phyloP scores from a whole-genome alignment of 1,140 invertebrate species.

The Tribolium madens region DNA sequence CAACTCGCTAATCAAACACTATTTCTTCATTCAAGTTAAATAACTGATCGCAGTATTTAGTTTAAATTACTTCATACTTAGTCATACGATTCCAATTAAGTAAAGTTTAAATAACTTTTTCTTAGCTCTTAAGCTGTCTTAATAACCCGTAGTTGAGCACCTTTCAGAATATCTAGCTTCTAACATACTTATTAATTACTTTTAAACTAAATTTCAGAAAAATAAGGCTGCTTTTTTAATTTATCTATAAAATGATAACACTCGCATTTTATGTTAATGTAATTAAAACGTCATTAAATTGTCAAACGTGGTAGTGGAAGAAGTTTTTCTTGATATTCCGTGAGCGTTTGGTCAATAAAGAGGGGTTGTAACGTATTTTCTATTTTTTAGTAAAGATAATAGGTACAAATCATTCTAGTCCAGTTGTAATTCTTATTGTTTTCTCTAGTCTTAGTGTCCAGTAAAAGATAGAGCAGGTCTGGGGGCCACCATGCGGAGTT shows the following conservation, averaged over 20 bases:
- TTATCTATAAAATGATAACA: background rate
- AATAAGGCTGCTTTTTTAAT: too few relatives aligned
- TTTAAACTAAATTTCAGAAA: too few relatives aligned
- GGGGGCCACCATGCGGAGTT: conserved; percentile 58
- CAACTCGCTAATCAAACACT: too few relatives aligned
- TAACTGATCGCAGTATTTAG: too few relatives aligned
- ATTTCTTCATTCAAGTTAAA: too few relatives aligned
- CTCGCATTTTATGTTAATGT: background rate
- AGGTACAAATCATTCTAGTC: conserved; percentile 27
- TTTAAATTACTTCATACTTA: too few relatives aligned
- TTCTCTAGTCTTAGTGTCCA: conserved; percentile 44
- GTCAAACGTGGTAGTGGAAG: background rate
- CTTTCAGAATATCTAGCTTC: too few relatives aligned
- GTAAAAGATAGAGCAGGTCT: conserved; percentile 49
- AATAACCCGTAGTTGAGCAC: too few relatives aligned
- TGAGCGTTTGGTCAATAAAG: background rate
- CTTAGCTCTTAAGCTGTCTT: too few relatives aligned
- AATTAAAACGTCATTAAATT: background rate
- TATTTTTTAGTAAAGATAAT: background rate
- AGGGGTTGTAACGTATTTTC: background rate
- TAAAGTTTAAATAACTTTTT: too few relatives aligned
- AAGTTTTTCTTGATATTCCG: background rate
- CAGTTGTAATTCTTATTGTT: conserved; percentile 47
- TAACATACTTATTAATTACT: too few relatives aligned
- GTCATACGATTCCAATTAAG: too few relatives aligned